A percentile compares a stretch with the other conserved stretches of the same genome.
Evolutionary conservation across 2,888 invertebrate genomes (phyloP).

Genomic region (Leistus spinibarbis): DNA sequence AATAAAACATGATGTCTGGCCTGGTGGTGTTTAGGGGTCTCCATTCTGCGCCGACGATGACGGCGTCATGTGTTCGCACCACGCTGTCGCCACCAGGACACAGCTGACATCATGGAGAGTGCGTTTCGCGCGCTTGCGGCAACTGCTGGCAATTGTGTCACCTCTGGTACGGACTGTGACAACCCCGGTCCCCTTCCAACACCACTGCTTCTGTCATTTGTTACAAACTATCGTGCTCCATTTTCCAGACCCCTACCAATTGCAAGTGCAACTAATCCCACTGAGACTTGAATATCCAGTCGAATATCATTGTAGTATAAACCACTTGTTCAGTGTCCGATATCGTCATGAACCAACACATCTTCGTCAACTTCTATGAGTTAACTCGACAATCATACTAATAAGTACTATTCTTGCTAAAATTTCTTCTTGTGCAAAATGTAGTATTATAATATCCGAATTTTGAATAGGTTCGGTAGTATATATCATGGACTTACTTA

Average conservation of each 20-base stretch:
- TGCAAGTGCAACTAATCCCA: neutral
- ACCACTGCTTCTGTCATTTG: constrained; percentile 17
- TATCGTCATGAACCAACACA: no score
- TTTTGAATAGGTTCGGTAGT: no score
- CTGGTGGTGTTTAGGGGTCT: neutral
- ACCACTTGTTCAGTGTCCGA: no score
- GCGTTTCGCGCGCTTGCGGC: constrained; percentile 1
- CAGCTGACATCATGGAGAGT: neutral
- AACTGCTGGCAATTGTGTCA: constrained; percentile 24
- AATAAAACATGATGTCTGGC: neutral
- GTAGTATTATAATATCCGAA: no score
- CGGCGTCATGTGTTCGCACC: neutral
- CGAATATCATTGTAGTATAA: no score
- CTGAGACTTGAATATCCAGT: no score
- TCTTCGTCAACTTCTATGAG: no score
- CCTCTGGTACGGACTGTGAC: constrained; percentile 21
- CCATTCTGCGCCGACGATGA: neutral
- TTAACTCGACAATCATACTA: no score
- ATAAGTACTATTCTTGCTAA: no score
- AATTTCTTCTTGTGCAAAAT: no score
- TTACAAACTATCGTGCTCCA: constrained; percentile 10
- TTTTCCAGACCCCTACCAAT: neutral
- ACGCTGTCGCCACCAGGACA: neutral
- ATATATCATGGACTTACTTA: no score
- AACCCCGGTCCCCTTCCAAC: neutral